These are phyloP conservation scores for Sebastes matsubarae DNA, from an alignment of 2,797 vertebrate genomes.

Conservation along the genomic window DNA sequence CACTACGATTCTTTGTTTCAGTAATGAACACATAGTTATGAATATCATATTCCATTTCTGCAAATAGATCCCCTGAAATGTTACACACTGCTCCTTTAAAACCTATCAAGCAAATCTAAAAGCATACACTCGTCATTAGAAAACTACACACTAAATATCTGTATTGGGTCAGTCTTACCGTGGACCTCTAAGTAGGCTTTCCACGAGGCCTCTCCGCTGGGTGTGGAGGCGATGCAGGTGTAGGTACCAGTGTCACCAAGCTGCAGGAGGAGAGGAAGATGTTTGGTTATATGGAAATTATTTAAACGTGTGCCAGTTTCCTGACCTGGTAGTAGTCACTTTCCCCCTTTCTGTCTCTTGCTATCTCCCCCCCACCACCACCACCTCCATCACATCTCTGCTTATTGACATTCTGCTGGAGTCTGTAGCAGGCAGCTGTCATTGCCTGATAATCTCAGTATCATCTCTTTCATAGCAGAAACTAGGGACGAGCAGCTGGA, in stretches of 20 bases:
- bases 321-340: neutral
- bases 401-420: constrained; percentile 55
- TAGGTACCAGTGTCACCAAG: constrained; percentile 95
- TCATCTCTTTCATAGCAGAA: constrained; percentile 51
- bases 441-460: constrained; percentile 60
- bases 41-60: too few species aligned
- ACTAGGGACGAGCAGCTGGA: constrained; percentile 56
- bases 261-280: constrained; percentile 69
- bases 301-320: constrained; percentile 31
- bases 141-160: neutral
- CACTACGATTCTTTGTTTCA: too few species aligned
- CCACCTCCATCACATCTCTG: neutral
- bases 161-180: constrained; percentile 80
- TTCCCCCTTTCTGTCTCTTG: neutral
- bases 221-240: constrained; percentile 94
- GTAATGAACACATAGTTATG: too few species aligned
- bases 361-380: neutral
- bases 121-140: neutral
- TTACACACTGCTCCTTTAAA: neutral
- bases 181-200: constrained; percentile 95
- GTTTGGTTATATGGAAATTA: constrained; percentile 46
- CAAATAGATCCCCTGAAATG: too few species aligned
- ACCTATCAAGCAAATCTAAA: neutral
- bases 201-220: constrained; percentile 96
- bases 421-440: constrained; percentile 53